Evolutionary conservation across 2,113 vertebrate species (phyloP), one percentile per base, ranked within the genome.

Genomic region (Pterocles gutturalis): DNA sequence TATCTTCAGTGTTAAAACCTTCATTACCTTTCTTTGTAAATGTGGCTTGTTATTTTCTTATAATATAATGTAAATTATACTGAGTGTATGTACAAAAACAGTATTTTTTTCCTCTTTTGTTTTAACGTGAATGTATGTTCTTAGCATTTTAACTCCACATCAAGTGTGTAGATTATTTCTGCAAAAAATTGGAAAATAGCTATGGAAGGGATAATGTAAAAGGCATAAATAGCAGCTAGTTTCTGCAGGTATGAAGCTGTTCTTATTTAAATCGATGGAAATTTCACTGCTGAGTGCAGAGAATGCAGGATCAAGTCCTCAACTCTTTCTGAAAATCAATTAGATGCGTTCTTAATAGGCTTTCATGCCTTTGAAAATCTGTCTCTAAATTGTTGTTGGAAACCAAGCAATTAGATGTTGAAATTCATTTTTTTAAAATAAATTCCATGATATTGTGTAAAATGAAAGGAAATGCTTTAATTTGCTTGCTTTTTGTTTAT

Each of bases 371-470:
- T 89, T 89, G 61, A 87, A 76, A 82, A 79, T 65, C 24, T 85
- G 24, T 49, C 41, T 73, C 14, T 89, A 86, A 96, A 89, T 92
- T 87, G 69, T 2, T 10, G 24, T 55, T 85, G 58, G 84, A 96
- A 96, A 82, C 12, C 36, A 93, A 93, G 96, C 73, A 93, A 65
- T 79, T 90, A 83, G 90, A 81, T 71, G 77, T 62, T 49, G 11
- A 83, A 55, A n/a, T 65, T 94, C 58, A 87, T 93, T 83, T 89
- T 82, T 57, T 61, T 67, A 82, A 90, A 77, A 62, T 43, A 92
- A 95, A 89, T 92, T 77, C 45, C 89, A 94, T 51, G 45, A 57
- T 93, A 61, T 58, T 60, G 60, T 89, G 58, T 94, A 88, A 97
- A 97, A 94, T 64, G 8, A 93, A 93, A 55, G 36, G 19, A 45